These are phyloP conservation scores for Pelmatolapia mariae DNA, from an alignment of 2,113 vertebrate species.

Conservation along the genomic window DNA sequence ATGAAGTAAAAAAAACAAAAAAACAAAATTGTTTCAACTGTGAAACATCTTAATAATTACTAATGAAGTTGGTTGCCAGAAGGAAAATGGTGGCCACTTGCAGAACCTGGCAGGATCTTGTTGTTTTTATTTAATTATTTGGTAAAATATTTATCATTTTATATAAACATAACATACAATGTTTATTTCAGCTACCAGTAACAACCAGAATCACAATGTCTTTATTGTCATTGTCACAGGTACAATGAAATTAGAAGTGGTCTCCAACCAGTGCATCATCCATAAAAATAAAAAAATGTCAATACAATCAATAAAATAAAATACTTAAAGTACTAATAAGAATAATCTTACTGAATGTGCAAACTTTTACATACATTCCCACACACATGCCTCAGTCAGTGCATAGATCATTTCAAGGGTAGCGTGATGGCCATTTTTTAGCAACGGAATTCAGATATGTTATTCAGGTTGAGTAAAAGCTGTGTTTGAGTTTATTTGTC, in stretches of 20 bases:
- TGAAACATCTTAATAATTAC: not conserved
- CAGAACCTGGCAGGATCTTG: not conserved
- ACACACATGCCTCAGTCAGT: not conserved
- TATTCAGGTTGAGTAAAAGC: too few species aligned
- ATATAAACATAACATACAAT: not conserved
- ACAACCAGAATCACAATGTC: not conserved
- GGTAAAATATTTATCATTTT: not conserved
- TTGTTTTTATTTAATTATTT: not conserved
- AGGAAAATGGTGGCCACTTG: not conserved
- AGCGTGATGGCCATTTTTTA: accelerated
- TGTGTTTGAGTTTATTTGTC: too few species aligned
- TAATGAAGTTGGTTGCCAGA: not conserved
- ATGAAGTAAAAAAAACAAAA: not conserved
- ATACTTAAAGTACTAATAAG: not conserved
- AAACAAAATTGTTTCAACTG: accelerated
- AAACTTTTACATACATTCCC: not conserved
- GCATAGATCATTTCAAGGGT: not conserved
- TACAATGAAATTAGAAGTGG: accelerated
- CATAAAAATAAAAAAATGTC: not conserved
- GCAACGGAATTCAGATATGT: too few species aligned
- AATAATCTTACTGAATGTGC: not conserved
- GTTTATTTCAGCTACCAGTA: not conserved
- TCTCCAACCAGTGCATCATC: not conserved
- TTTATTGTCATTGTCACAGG: not conserved
- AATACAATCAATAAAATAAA: not conserved